Evolutionary conservation across 2,113 vertebrate species (phyloP), one percentile per base, ranked within the genome.

Genomic region (Monopterus albus): DNA sequence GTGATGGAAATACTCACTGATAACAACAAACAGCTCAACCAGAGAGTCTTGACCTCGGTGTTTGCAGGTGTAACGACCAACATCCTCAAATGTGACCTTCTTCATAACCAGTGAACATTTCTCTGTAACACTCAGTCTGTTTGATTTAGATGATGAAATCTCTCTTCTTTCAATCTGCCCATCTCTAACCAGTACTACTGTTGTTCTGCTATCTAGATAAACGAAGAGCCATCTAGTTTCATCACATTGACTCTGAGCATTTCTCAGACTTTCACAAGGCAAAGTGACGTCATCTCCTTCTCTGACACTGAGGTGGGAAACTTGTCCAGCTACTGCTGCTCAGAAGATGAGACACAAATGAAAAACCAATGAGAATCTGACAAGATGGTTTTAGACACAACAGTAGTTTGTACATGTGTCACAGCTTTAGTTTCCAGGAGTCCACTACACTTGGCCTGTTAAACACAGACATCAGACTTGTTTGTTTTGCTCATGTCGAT

Each of bases 61-160:
- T n/a, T 6, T 7, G 12, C 72, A 76, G 18, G 0, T 0, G 28
- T 75, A 81, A 1, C 0, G 1, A 10, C 62, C 62, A 9, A 1
- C 60, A 50, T 82, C 63, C 14, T 35, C 33, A 14, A 1, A 1
- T 28, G 62, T 15, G 35, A 52, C 15, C 2, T 20, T 51, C 46
- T 70, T 64, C 35, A 78, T 53, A 31, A 64, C 39, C 69, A 78
- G 49, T 62, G 62, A 73, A 43, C 76, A 72, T 0, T 59, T 15
- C 3, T 10, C 15, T 29, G 26, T 29, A 7, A 81, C 15, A 5
- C 14, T 60, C 65, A 72, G 29, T 68, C 58, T 76, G 42, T 49
- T 5, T 60, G 63, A 23, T 49, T 40, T 46, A 2, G 46, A 2
- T 36, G 1, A 3, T 3, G 20, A n/a, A n/a, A n/a, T n/a, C n/a